Conservation (phyloP, 2,113 vertebrate species). For the Machaerirhynchus nigripectus region DNA sequence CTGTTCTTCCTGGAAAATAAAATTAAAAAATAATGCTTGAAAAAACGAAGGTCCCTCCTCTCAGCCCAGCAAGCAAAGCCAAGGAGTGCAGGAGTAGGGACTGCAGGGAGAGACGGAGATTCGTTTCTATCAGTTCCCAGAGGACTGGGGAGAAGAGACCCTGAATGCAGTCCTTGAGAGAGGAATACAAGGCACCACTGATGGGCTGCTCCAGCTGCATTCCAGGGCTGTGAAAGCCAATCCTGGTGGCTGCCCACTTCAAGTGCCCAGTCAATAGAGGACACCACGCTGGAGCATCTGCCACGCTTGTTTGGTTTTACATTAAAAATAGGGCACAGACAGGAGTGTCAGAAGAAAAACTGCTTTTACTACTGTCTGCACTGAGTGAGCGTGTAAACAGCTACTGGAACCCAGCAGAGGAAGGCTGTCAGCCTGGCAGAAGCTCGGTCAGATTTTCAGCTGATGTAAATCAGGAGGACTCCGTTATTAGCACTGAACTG, state of each 20-base stretch:
- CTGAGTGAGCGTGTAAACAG: not conserved
- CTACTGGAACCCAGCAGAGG: conserved; percentile 62
- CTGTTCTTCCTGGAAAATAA: not conserved
- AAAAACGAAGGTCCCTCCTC: not conserved
- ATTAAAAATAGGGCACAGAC: conserved; percentile 23
- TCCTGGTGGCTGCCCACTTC: not conserved
- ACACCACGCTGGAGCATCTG: not conserved
- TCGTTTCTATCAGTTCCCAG: not conserved
- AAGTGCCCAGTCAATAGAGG: not conserved
- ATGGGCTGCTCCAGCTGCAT: not conserved
- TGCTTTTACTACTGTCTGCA: conserved; percentile 30
- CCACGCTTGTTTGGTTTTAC: not conserved
- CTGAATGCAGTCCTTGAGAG: not conserved
- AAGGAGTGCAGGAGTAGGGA: not conserved
- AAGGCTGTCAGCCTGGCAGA: conserved; percentile 61
- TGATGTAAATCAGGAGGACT: conserved; percentile 64
- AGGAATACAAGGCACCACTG: not conserved
- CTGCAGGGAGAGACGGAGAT: not conserved
- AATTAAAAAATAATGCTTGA: not conserved
- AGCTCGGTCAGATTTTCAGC: conserved; percentile 51
- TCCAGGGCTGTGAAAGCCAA: accelerated
- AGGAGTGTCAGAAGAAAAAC: conserved; percentile 30
- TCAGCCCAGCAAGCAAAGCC: not conserved
- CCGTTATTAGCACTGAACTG: conserved; percentile 35
- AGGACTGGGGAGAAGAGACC: not conserved